Evolutionary conservation across 35 echinoderm and acorn worm genomes (phyloP), one percentile per base, ranked within the genome.

Genomic region (Heliocidaris tuberculata): DNA sequence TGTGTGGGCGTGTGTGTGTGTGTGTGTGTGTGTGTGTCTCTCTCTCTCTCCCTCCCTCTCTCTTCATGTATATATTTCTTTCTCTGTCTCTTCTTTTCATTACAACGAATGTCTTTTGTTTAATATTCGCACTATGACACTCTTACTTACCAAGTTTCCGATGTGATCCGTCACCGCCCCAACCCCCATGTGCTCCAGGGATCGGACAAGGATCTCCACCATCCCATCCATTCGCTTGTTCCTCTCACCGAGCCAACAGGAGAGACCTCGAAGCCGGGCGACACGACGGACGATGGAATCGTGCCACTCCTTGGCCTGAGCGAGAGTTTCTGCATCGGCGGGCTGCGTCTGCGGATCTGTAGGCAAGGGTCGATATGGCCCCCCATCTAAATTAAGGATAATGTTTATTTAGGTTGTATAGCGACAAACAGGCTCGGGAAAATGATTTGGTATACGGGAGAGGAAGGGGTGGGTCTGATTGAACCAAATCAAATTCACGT

Each of bases 151-250:
- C 59, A 78, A 85, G 19, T 94, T 65, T 31, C 70, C 93, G 13
- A 85, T 59, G 31, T 94, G 93, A 32, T 85, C 70, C 10, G 93
- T 94, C 30, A 94, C 91, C 16, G 91, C 91, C 30, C 91, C 91
- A 7, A 93, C 91, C 2, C 91, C 91, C 91, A 93, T 93, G 50
- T 93, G 47, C 24, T 93, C 91, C 48, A 93, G 91, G 11, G 91
- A 93, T 10, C 91, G 48, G 9, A 93, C 91, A 49, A 93, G 50
- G 47, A 93, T 93, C 91, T 93, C 91, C 13, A 93, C 91, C 91
- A 93, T 93, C 9, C 91, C 91, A 29, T 93, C 91, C 91, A 93
- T 93, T 24, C 91, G 91, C 50, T 93, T 93, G 91, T 93, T 93
- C 17, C 91, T 35, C 21, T 93, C 91, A 31, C 91, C 91, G 9